Base-by-base conservation (phyloP, 2,113 vertebrate species). In the Colinus virginianus region DNA sequence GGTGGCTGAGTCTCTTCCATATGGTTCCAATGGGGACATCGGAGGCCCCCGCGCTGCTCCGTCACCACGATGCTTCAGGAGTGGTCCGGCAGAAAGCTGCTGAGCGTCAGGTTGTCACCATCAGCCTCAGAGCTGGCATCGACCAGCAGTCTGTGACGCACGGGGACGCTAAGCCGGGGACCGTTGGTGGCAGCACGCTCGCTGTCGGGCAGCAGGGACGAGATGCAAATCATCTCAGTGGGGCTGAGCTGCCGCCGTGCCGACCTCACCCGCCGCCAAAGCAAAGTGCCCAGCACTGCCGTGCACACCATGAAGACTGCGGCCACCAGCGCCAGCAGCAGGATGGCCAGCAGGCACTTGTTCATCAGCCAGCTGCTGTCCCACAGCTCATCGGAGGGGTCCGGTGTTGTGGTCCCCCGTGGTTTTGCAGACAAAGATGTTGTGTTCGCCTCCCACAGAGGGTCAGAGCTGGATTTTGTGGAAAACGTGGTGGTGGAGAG, bases 161-260 rank as follows among this genome's bases (percentile, higher is more conserved):
- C 96, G 11, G 76, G 25, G 1, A 40, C 56, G n/a, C 64, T 6
- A 0, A 80, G 68, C 6, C 32, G 63, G 38, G 63, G 78, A 8
- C 94, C 70, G 7, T 95, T 94, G 55, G 42, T 12, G 36, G 55
- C 32, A 11, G 4, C 87, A 36, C 90, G 87, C 2, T 91, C 97
- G 2, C 92, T 89, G 0, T 99, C 98, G 0, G 98, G 96, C 80
- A 99, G 94, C 88, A 99, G 96, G 16, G 98, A 69, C 0, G 99
- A 99, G 96, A 99, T 99, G 55, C 98, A 99, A 76, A 98, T 97
- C 98, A 99, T 98, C 98, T 99, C 98, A 0, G 98, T 98, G 59
- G 15, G 97, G 32, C 88, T 94, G 51, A 94, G 53, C 11, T 19
- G 95, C 15, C 45, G 97, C 22, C 0, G 85, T 32, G 87, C 98